These are phyloP conservation scores for Columba livia DNA, from an alignment of 2,113 vertebrate species.

Conservation along the genomic window DNA sequence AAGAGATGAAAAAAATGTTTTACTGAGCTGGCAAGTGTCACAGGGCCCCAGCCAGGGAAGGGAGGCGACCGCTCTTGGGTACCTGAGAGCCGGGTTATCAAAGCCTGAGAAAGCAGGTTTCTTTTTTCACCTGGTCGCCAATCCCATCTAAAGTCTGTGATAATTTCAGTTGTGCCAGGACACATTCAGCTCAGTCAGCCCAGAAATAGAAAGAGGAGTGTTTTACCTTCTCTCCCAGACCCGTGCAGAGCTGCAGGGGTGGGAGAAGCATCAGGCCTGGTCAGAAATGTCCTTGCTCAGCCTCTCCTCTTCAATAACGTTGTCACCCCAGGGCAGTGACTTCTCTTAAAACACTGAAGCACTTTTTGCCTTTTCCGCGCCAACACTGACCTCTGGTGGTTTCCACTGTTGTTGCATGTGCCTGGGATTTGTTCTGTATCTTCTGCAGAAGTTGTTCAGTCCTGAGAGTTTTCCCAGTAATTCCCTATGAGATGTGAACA, in stretches of 20 bases:
- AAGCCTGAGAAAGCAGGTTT: rapidly evolving
- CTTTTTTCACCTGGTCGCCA: neutral
- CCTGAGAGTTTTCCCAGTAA: rapidly evolving
- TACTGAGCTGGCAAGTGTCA: neutral
- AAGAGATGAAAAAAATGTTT: neutral
- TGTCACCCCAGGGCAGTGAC: neutral
- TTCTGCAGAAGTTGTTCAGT: rapidly evolving
- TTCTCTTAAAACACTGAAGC: neutral
- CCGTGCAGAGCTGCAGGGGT: neutral
- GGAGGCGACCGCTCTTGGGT: neutral
- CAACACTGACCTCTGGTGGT: conserved; percentile 6
- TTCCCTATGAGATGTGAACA: rapidly evolving
- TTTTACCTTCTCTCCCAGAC: neutral
- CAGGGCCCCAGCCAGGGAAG: neutral
- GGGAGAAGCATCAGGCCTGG: neutral
- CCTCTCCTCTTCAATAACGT: neutral
- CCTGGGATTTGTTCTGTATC: rapidly evolving
- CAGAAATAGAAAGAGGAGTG: neutral
- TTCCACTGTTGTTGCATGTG: rapidly evolving
- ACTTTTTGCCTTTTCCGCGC: neutral
- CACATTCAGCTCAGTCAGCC: neutral
- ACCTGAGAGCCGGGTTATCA: neutral
- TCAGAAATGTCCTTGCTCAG: neutral
- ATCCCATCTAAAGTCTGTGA: neutral
- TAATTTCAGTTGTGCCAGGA: neutral